phyloP scores from a whole-genome alignment of 2,113 vertebrate genomes.

The Mus spicilegus region DNA sequence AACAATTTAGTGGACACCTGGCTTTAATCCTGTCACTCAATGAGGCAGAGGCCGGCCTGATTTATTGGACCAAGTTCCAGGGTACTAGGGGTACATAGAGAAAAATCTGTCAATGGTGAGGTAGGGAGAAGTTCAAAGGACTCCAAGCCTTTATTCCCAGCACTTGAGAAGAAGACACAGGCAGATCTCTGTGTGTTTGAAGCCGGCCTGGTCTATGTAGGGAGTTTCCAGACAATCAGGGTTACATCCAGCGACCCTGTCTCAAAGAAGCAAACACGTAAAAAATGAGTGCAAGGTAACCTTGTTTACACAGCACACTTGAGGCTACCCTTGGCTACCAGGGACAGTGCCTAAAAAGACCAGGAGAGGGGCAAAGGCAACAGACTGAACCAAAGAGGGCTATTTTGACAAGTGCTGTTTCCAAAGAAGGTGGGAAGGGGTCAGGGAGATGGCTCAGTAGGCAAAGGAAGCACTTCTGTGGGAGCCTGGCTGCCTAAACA shows the following conservation, averaged over 20 bases:
- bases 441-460: neutral
- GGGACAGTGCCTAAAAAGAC: neutral
- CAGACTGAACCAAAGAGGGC: neutral
- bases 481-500: neutral
- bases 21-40: too few species aligned
- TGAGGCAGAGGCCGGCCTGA: too few species aligned
- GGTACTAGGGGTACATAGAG: too few species aligned
- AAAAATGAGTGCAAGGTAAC: neutral
- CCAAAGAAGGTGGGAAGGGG: neutral
- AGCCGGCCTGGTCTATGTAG: neutral
- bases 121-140: too few species aligned
- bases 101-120: too few species aligned
- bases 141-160: too few species aligned
- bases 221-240: neutral
- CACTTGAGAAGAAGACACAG: too few species aligned
- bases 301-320: neutral
- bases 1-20: too few species aligned
- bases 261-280: neutral
- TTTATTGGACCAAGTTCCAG: too few species aligned
- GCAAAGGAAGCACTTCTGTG: neutral
- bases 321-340: neutral
- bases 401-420: neutral
- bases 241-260: neutral
- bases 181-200: neutral
- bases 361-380: neutral